phyloP scores from a whole-genome alignment of 2,797 vertebrate species.

The Acrocephalus scirpaceus region DNA sequence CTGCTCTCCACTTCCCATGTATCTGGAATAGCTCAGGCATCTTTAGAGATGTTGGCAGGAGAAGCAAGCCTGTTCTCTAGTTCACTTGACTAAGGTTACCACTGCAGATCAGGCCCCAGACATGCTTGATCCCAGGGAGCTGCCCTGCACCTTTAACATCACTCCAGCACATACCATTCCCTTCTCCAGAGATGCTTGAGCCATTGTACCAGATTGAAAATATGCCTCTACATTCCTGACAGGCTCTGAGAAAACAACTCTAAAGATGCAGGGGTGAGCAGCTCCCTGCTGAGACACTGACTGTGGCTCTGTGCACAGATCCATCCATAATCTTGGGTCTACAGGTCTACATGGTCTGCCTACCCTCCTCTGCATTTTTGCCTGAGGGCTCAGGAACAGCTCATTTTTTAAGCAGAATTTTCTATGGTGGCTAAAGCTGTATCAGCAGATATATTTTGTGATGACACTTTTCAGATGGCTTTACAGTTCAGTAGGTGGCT shows the following conservation, averaged over 20 bases:
- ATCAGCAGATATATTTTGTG: neutral
- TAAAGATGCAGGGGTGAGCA: neutral
- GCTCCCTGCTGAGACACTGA: neutral
- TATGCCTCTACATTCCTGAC: neutral
- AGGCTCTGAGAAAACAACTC: neutral
- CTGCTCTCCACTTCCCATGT: neutral
- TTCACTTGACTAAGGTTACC: neutral
- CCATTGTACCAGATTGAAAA: neutral
- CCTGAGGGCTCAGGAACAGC: neutral
- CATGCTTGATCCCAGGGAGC: neutral
- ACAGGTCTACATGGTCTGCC: neutral
- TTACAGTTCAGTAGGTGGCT: neutral
- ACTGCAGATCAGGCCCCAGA: neutral
- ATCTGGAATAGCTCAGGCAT: neutral
- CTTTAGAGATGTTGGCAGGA: neutral
- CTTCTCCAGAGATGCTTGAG: slow-evolving; percentile 15
- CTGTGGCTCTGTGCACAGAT: accelerated
- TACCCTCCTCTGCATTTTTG: neutral
- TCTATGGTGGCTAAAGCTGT: neutral
- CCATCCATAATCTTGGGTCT: neutral
- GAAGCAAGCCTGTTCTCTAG: neutral
- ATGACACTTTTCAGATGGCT: neutral
- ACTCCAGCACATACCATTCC: slow-evolving; percentile 26
- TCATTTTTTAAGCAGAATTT: neutral
- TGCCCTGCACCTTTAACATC: neutral